Evolutionary conservation across 2,113 vertebrate genomes (phyloP), one percentile per base, ranked within the genome.

Genomic region (Cochlearius cochlearius): DNA sequence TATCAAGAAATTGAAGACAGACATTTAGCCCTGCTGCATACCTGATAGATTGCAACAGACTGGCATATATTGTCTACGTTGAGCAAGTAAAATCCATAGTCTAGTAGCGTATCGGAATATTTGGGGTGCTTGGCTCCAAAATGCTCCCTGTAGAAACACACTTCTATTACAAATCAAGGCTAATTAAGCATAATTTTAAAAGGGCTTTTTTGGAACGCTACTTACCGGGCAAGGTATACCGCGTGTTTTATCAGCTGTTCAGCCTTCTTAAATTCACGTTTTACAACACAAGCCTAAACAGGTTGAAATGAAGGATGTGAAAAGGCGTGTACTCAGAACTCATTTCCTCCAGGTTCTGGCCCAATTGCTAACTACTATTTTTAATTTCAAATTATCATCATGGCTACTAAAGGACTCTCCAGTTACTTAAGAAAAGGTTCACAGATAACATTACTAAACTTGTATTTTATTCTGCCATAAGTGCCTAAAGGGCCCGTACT

Each of bases 21-120:
- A 34, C 43, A 14, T 5, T 20, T 11, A 88, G 87, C 21, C 34
- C 29, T 64, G 64, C 62, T 89, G 84, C 97, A 29, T 97, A 99
- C 99, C 99, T 99, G 99, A 98, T 99, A 99, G 98, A 99, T 99
- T 76, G 99, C 99, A 94, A 99, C 99, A 30, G 99, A 99, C 50
- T 99, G 99, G 98, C 99, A 99, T 94, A 99, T 99, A 96, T 99
- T 99, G 98, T 99, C 99, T 98, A 99, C 99, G 50, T 99, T 99
- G 96, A 99, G 98, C 92, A 99, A 98, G 97, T 99, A 99, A 99
- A 99, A 99, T 68, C 99, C 99, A 86, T 99, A 99, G 98, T 99
- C 99, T 97, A 99, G 98, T 84, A 99, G 98, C 3, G 99, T 99
- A 97, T 99, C 99, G 1, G 99, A 99, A 89, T 99, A 99, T 96